Conservation (phyloP, 2,888 invertebrate species). For the Aromia moschata region DNA sequence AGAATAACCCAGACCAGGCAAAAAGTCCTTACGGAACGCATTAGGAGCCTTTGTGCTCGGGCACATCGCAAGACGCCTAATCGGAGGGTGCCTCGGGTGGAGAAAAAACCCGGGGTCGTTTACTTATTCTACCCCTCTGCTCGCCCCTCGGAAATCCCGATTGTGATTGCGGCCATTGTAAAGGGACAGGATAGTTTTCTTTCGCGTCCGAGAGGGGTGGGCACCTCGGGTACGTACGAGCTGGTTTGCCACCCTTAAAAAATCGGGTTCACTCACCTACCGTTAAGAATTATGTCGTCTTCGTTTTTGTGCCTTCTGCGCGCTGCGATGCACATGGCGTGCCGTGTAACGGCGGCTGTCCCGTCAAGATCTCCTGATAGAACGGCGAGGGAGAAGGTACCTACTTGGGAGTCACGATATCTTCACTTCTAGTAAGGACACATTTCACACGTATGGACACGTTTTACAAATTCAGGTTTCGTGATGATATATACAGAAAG, state of each 20-base stretch:
- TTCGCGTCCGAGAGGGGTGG: conserved; percentile 40
- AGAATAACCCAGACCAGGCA: conserved; percentile 42
- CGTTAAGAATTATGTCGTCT: conserved; percentile 34
- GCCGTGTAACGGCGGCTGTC: conserved; percentile 10
- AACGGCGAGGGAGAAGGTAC: background rate
- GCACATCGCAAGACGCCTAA: conserved; percentile 36
- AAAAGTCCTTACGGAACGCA: conserved; percentile 42
- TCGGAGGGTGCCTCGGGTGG: conserved; percentile 46
- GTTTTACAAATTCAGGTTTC: too few relatives aligned
- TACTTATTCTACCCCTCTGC: conserved; percentile 42
- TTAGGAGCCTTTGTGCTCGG: conserved; percentile 30
- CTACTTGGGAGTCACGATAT: background rate
- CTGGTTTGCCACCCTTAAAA: conserved; percentile 44
- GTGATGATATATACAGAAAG: too few relatives aligned
- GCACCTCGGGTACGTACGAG: conserved; percentile 40
- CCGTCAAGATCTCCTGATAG: conserved; percentile 8
- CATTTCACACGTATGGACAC: too few relatives aligned
- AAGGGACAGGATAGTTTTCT: conserved; percentile 46
- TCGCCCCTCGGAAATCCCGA: conserved; percentile 40
- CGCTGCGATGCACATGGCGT: conserved; percentile 7
- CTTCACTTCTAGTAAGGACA: too few relatives aligned
- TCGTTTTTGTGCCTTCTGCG: conserved; percentile 15
- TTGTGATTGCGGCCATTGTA: conserved; percentile 45
- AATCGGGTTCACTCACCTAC: conserved; percentile 29
- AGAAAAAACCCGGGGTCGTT: conserved; percentile 39